Evolutionary conservation across 2,797 vertebrate species (phyloP).

Genomic region (Mormyrus proboscirostris): DNA sequence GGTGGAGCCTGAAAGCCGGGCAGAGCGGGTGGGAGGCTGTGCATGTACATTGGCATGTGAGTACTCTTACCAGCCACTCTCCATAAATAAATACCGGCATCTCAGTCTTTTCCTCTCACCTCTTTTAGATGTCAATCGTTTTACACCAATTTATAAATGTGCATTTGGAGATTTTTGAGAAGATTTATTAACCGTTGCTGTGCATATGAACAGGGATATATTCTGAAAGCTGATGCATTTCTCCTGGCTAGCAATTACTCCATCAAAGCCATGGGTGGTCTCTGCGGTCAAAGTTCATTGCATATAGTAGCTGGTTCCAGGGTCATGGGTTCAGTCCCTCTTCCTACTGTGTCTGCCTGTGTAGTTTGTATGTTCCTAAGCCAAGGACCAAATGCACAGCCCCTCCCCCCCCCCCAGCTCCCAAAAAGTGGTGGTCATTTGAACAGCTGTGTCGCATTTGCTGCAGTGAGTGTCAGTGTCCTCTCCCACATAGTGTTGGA

Average conservation of each 20-base stretch:
- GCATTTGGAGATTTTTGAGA: background rate
- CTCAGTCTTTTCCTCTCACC: background rate
- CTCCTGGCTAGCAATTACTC: background rate
- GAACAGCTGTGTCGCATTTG: background rate
- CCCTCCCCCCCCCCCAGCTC: background rate
- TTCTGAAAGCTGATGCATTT: background rate
- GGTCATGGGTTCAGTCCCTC: background rate
- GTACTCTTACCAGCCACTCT: constrained; percentile 20
- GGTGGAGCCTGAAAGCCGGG: background rate
- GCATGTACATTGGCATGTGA: constrained; percentile 41
- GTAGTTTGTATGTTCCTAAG: background rate
- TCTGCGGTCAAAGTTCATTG: background rate
- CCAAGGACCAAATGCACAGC: background rate
- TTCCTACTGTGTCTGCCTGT: background rate
- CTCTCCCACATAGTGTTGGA: background rate
- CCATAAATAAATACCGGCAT: background rate
- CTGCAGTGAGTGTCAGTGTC: background rate
- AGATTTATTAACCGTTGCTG: background rate
- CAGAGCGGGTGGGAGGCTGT: constrained; percentile 27
- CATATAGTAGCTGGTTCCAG: background rate
- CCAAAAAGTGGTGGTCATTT: background rate
- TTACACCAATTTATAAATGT: background rate
- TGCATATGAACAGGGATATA: background rate
- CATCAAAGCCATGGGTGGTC: background rate
- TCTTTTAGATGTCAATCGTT: background rate